phyloP scores from a whole-genome alignment of 2,888 invertebrate genomes.

The Cataglyphis cursor region DNA sequence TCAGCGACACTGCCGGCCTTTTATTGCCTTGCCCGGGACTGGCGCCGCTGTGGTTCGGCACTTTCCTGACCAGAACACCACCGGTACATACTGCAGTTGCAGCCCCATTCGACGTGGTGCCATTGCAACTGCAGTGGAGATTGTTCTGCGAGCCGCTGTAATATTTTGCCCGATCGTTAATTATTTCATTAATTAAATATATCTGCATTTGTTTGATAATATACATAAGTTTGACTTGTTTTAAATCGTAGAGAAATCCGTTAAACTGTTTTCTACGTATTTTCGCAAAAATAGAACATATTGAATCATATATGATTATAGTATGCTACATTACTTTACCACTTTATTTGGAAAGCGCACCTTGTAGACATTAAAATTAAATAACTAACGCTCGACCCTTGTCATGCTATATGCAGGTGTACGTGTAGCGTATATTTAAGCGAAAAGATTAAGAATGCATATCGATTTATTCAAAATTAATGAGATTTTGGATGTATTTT shows the following conservation, averaged over 20 bases:
- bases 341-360: not conserved
- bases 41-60: conserved; percentile 91
- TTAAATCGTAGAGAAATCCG: not conserved
- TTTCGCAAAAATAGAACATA: not conserved
- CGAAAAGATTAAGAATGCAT: not conserved
- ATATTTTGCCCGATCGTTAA: conserved; percentile 72
- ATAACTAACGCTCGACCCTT: not conserved
- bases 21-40: conserved; percentile 89
- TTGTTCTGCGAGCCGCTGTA: conserved; percentile 92
- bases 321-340: not conserved
- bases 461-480: not conserved
- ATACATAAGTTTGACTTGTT: not conserved
- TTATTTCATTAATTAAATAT: not conserved
- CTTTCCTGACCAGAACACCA: conserved; percentile 90
- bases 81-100: conserved; percentile 84
- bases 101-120: conserved; percentile 80
- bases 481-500: conserved; percentile 11
- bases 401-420: not conserved
- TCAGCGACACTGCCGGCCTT: conserved; percentile 92
- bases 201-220: not conserved
- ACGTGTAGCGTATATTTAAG: not conserved
- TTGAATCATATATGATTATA: not conserved
- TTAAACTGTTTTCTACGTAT: not conserved
- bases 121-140: conserved; percentile 89
- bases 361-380: not conserved